These are phyloP conservation scores for Propithecus coquereli DNA, from an alignment of 2,113 vertebrate species.

Conservation along the genomic window DNA sequence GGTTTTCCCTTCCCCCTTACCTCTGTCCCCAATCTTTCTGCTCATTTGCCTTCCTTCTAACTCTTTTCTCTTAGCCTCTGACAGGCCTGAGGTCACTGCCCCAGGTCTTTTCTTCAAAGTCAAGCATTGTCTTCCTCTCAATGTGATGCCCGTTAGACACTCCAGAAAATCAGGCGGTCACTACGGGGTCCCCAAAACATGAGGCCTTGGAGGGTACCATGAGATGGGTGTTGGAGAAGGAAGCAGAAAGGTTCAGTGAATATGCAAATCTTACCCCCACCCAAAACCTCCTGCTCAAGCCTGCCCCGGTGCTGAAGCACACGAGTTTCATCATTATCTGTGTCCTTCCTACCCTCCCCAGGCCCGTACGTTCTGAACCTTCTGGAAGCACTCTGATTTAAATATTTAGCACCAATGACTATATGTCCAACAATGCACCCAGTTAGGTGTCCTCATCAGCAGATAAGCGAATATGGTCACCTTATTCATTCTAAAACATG, in stretches of 20 bases:
- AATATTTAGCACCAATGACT: background rate
- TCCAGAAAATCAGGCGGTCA: background rate
- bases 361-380: background rate
- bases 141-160: rapidly evolving
- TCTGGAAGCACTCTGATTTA: background rate
- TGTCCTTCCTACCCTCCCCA: background rate
- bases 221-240: background rate
- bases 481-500: background rate
- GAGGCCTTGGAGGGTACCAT: background rate
- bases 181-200: background rate
- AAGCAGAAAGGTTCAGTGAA: background rate
- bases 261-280: background rate
- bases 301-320: background rate
- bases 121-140: background rate
- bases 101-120: background rate
- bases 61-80: background rate
- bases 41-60: background rate
- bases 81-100: background rate
- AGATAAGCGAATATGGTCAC: background rate
- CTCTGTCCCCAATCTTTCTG: background rate
- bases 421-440: background rate
- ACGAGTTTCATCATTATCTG: background rate
- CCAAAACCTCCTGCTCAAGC: background rate
- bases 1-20: background rate
- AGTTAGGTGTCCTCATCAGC: background rate